Percentiles rank a stretch among this genome's conserved stretches.
Conservation (phyloP, 2,797 vertebrate species). For the Zalophus californianus region DNA sequence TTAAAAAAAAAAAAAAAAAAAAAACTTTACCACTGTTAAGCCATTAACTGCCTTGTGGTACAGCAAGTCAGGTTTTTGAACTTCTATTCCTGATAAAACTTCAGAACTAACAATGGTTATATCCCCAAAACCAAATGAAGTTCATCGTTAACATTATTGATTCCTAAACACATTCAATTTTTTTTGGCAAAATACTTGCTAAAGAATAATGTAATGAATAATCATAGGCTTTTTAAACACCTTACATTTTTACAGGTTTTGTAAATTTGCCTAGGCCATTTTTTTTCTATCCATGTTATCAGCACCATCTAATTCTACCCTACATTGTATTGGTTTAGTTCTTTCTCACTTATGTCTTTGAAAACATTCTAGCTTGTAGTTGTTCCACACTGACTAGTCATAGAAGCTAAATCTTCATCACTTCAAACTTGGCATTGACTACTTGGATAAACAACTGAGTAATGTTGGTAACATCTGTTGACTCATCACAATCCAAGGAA, state of each 20-base stretch:
- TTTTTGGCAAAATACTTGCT: not conserved
- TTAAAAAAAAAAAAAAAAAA: no score
- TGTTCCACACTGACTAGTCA: not conserved
- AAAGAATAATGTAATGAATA: not conserved
- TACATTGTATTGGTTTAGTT: not conserved
- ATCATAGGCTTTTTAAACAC: not conserved
- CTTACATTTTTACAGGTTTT: not conserved
- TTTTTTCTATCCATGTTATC: not conserved
- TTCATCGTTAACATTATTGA: not conserved
- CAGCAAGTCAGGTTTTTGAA: slow-evolving; percentile 5
- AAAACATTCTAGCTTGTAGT: not conserved
- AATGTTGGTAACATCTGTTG: not conserved
- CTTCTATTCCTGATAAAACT: not conserved
- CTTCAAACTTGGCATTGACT: not conserved
- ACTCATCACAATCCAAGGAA: not conserved
- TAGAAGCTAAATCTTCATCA: not conserved
- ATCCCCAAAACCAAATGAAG: not conserved
- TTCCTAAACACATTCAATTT: not conserved
- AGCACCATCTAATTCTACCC: not conserved
- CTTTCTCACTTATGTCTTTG: not conserved
- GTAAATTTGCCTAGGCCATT: not conserved
- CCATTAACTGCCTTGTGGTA: not conserved
- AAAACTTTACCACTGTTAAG: not conserved
- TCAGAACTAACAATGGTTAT: not conserved
- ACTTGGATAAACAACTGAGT: not conserved